These are phyloP conservation scores for Lasioglossum marginatum DNA, from an alignment of 2,888 invertebrate species.

Conservation along the genomic window DNA sequence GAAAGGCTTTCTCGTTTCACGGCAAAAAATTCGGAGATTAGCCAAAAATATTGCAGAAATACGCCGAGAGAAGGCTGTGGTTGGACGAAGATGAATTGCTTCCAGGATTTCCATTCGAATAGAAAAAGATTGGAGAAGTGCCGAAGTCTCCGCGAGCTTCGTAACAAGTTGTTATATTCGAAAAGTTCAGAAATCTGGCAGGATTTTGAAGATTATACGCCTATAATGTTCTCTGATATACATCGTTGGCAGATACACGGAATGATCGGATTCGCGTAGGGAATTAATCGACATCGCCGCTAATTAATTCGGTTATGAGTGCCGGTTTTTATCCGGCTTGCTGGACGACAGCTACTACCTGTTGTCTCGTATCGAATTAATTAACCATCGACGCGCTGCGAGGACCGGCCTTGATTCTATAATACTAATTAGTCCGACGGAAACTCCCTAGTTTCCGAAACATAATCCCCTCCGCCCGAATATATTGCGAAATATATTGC, in stretches of 20 bases:
- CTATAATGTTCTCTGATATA: background rate
- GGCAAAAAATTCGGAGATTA: background rate
- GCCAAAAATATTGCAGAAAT: background rate
- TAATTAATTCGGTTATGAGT: conserved; percentile 56
- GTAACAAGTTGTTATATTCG: background rate
- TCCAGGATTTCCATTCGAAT: background rate
- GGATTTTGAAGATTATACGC: background rate
- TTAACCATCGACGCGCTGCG: conserved; percentile 43
- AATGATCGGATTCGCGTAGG: background rate
- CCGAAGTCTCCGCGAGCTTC: background rate
- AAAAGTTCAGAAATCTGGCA: background rate
- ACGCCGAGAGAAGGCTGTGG: background rate
- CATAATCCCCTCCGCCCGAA: conserved; percentile 6
- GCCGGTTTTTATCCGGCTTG: conserved; percentile 37
- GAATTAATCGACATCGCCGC: conserved; percentile 43
- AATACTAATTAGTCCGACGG: conserved; percentile 35
- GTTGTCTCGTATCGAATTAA: conserved; percentile 50
- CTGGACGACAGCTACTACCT: conserved; percentile 34
- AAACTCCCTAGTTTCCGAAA: conserved; percentile 4
- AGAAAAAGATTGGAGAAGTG: background rate
- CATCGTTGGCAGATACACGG: background rate
- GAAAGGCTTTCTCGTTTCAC: background rate
- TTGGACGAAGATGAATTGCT: background rate
- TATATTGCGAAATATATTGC: background rate
- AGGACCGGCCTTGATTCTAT: conserved; percentile 26